phyloP scores from a whole-genome alignment of 2,113 vertebrate species.

The Oncorhynchus mykiss region DNA sequence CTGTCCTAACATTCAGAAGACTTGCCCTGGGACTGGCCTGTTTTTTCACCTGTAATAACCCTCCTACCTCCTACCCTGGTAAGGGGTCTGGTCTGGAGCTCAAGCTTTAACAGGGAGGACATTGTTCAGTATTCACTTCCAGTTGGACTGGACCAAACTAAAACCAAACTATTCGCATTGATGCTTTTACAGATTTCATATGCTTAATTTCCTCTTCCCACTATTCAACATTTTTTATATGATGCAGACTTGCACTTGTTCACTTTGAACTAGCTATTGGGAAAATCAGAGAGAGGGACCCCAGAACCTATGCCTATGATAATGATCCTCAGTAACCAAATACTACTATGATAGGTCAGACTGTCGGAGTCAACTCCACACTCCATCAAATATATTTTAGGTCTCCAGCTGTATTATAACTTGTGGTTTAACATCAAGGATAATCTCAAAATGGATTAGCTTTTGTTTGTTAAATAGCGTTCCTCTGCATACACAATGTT shows the following conservation, averaged over 20 bases:
- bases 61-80: background rate
- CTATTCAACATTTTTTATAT: no score
- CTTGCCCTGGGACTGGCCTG: background rate
- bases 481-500: conserved; percentile 40
- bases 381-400: conserved; percentile 3
- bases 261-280: background rate
- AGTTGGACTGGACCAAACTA: background rate
- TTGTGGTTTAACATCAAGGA: conserved; percentile 24
- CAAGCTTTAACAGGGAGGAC: background rate
- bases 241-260: background rate
- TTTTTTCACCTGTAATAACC: background rate
- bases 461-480: conserved; percentile 29
- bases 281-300: background rate
- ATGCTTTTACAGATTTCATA: background rate
- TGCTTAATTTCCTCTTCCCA: background rate
- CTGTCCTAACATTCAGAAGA: conserved; percentile 4
- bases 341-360: background rate
- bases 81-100: background rate
- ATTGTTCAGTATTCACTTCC: background rate
- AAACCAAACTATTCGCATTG: no score
- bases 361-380: background rate
- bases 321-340: background rate
- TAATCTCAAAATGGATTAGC: conserved; percentile 48
- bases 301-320: background rate
- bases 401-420: conserved; percentile 22